Percentiles rank a stretch among this genome's conserved stretches.
Evolutionary conservation across 2,113 vertebrate species (phyloP).

Genomic region (Spheniscus mendiculus): DNA sequence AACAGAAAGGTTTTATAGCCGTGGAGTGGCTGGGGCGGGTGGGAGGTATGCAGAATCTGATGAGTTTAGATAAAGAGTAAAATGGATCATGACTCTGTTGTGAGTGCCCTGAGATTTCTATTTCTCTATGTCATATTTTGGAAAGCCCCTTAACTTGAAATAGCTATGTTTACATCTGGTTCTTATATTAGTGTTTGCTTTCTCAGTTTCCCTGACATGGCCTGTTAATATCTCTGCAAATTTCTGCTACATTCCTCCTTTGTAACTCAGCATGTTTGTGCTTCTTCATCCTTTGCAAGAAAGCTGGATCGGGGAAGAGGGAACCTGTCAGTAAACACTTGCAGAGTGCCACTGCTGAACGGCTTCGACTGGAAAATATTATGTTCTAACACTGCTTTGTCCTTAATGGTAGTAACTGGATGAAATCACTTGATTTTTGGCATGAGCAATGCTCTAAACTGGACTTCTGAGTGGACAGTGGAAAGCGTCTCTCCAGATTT

Average conservation of each 20-base stretch:
- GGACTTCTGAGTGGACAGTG: background rate
- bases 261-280: background rate
- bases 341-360: background rate
- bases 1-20: background rate
- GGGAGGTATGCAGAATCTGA: background rate
- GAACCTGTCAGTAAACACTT: background rate
- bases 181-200: background rate
- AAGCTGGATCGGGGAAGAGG: background rate
- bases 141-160: slow-evolving; percentile 22
- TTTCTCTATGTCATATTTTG: background rate
- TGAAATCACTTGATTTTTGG: background rate
- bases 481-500: background rate
- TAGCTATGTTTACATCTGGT: background rate
- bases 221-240: background rate
- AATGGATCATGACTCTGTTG: background rate
- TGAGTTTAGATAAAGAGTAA: background rate
- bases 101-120: background rate
- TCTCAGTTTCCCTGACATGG: background rate
- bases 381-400: background rate
- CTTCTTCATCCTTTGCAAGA: background rate
- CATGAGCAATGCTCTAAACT: background rate
- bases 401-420: background rate
- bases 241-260: background rate
- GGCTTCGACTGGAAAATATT: background rate
- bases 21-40: background rate